These are phyloP conservation scores for Neosilurus mollespiculum DNA, from an alignment of 2,797 vertebrate genomes.

Conservation along the genomic window DNA sequence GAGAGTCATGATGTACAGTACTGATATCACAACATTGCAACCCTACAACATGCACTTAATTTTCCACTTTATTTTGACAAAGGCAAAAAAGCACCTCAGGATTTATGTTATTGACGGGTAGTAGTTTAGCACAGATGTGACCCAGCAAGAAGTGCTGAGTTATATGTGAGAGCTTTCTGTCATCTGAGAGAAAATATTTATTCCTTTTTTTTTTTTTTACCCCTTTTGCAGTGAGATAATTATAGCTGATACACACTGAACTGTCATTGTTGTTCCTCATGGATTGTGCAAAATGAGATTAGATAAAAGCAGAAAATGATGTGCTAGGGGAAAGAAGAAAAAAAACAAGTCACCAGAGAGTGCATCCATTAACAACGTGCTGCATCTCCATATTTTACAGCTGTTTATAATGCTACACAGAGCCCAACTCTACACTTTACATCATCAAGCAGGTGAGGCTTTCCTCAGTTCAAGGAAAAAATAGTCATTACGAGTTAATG, in stretches of 20 bases:
- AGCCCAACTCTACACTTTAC: neutral
- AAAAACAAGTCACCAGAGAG: neutral
- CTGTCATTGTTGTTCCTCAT: constrained; percentile 31
- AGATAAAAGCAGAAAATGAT: constrained; percentile 19
- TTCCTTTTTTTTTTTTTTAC: constrained; percentile 7
- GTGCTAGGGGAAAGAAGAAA: too few relatives aligned
- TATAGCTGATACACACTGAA: constrained; percentile 38
- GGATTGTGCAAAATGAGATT: constrained; percentile 19
- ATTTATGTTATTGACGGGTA: constrained; percentile 5
- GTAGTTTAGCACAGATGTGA: constrained; percentile 28
- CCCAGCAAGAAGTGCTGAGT: constrained; percentile 28
- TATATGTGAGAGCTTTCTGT: constrained; percentile 28
- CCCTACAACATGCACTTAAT: constrained; percentile 8
- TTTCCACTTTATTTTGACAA: constrained; percentile 21
- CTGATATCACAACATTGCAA: constrained; percentile 5
- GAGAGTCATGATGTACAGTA: neutral
- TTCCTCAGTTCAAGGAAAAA: neutral
- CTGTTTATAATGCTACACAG: constrained; percentile 27
- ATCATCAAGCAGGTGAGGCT: constrained; percentile 28
- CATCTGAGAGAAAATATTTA: constrained; percentile 18
- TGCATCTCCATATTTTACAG: constrained; percentile 11
- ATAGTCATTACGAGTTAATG: neutral
- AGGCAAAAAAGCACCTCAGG: constrained; percentile 14
- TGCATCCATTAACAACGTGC: constrained; percentile 28
- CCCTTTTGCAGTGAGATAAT: constrained; percentile 42